phyloP scores from a whole-genome alignment of 1,140 invertebrate genomes.

The Aphaenogaster rudis region DNA sequence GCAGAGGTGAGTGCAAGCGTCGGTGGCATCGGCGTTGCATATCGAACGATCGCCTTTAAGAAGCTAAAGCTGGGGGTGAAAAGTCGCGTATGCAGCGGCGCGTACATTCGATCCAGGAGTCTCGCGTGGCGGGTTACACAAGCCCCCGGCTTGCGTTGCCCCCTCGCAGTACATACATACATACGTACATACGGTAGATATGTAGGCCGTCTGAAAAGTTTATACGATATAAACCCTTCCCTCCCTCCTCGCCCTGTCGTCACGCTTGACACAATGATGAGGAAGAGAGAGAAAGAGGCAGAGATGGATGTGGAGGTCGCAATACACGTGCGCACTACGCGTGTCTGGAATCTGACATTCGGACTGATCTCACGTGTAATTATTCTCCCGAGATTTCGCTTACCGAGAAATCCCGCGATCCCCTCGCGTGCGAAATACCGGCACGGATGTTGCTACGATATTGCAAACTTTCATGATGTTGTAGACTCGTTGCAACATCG shows the following conservation, averaged over 20 bases:
- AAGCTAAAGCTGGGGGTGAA: slow-evolving; percentile 56
- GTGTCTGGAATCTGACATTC: slow-evolving; percentile 23
- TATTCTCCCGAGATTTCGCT: slow-evolving; percentile 55
- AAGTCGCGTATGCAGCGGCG: slow-evolving; percentile 63
- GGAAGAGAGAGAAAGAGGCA: not conserved
- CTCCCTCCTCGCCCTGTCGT: slow-evolving; percentile 49
- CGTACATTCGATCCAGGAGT: slow-evolving; percentile 55
- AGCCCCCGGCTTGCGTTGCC: slow-evolving; percentile 25
- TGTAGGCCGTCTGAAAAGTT: slow-evolving; percentile 80
- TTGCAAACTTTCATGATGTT: slow-evolving; percentile 49
- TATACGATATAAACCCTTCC: slow-evolving; percentile 73
- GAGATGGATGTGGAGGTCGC: not conserved
- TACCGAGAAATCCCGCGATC: not conserved
- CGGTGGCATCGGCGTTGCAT: slow-evolving; percentile 5
- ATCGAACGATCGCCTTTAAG: slow-evolving; percentile 62
- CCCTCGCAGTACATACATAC: slow-evolving; percentile 30
- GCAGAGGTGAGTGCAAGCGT: slow-evolving; percentile 11
- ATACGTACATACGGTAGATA: slow-evolving; percentile 59
- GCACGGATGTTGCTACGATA: slow-evolving; percentile 43
- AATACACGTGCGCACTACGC: slow-evolving; percentile 6
- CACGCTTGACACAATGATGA: slow-evolving; percentile 39
- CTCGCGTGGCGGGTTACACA: slow-evolving; percentile 38
- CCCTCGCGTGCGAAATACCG: slow-evolving; percentile 28
- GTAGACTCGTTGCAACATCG: slow-evolving; percentile 49
- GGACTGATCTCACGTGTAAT: slow-evolving; percentile 57